These are phyloP conservation scores for Muscina levida DNA, from an alignment of 2,888 invertebrate genomes.

Conservation along the genomic window DNA sequence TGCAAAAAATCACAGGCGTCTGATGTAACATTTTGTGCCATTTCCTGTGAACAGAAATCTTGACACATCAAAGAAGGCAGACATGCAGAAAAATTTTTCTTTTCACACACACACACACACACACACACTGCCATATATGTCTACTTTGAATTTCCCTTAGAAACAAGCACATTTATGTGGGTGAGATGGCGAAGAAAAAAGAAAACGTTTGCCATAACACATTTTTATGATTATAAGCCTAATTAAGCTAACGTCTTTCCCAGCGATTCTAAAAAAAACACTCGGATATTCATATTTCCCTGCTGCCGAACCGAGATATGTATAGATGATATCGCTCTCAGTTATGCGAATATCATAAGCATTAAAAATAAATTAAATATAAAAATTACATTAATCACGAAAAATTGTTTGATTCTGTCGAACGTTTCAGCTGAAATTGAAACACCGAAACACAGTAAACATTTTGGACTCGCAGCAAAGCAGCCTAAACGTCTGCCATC, in stretches of 20 bases:
- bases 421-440: neutral
- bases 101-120: too few species aligned
- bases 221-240: conserved; percentile 5
- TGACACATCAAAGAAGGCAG: too few species aligned
- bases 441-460: too few species aligned
- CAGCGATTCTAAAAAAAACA: neutral
- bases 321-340: neutral
- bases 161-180: too few species aligned
- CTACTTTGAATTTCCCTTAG: too few species aligned
- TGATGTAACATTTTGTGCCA: too few species aligned
- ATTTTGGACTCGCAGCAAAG: conserved; percentile 20
- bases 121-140: too few species aligned
- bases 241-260: neutral
- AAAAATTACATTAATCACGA: conserved; percentile 13
- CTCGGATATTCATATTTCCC: neutral
- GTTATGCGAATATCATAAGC: neutral
- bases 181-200: too few species aligned
- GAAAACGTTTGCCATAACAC: neutral
- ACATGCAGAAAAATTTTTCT: too few species aligned
- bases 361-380: conserved; percentile 23
- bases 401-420: neutral
- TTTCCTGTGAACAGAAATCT: too few species aligned
- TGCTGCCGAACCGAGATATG: neutral
- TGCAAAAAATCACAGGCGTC: too few species aligned
- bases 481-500: neutral